Percentiles rank a stretch among this genome's conserved stretches.
phyloP scores from a whole-genome alignment of 1,140 invertebrate genomes.

The Zaprionus capensis region DNA sequence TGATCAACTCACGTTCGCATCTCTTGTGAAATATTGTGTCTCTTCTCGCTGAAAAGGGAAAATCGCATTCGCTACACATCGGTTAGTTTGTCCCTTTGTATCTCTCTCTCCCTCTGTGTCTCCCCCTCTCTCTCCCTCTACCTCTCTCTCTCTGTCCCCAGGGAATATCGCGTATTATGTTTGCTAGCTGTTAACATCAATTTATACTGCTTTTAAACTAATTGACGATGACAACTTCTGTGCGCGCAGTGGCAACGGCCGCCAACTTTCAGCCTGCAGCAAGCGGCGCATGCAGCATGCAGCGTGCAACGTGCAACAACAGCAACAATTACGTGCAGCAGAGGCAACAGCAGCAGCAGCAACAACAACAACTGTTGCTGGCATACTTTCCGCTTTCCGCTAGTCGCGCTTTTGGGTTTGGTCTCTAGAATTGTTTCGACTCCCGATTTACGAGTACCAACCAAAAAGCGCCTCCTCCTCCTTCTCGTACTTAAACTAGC shows the following conservation, averaged over 20 bases:
- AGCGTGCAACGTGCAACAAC: conserved; percentile 20
- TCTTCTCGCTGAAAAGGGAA: conserved; percentile 52
- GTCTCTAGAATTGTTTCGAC: conserved; percentile 49
- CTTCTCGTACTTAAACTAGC: conserved; percentile 2
- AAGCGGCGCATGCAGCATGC: conserved; percentile 3
- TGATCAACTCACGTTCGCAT: conserved; percentile 12
- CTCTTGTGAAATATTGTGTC: background rate
- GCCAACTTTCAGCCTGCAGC: background rate
- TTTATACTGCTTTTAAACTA: conserved; percentile 74
- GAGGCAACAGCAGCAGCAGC: conserved; percentile 6
- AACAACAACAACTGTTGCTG: conserved; percentile 36
- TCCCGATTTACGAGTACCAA: conserved; percentile 56
- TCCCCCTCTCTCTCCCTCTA: background rate
- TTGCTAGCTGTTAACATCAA: conserved; percentile 72
- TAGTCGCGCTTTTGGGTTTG: conserved; percentile 55
- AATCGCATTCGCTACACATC: conserved; percentile 34
- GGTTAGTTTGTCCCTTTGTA: conserved; percentile 24
- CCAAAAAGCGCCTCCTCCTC: conserved; percentile 2
- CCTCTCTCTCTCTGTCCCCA: conserved; percentile 22
- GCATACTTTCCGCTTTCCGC: conserved; percentile 58
- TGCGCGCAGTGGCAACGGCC: conserved; percentile 26
- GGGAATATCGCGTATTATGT: conserved; percentile 59
- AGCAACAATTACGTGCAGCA: conserved; percentile 26
- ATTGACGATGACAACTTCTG: conserved; percentile 75
- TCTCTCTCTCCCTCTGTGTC: background rate